A percentile compares a stretch with the other conserved stretches of the same genome.
Evolutionary conservation across 2,797 vertebrate species (phyloP).

Genomic region (Muraenolepis orangiensis): DNA sequence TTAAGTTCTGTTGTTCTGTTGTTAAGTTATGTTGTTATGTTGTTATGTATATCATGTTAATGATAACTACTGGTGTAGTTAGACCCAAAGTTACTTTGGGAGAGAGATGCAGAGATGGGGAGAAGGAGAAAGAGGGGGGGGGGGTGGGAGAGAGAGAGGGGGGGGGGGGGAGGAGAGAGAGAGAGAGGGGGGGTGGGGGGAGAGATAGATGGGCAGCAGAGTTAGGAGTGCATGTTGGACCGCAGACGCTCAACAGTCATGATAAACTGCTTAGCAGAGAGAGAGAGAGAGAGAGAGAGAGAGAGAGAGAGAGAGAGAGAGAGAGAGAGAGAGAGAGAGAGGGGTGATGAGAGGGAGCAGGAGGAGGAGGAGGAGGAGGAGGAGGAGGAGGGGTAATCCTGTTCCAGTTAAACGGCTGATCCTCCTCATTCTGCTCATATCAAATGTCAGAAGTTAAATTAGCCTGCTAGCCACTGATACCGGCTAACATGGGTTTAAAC

Average conservation of each 20-base stretch:
- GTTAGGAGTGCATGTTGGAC: slow-evolving; percentile 32
- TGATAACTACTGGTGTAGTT: too few species aligned
- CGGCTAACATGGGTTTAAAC: slow-evolving; percentile 84
- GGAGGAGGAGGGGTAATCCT: slow-evolving; percentile 69
- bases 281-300: slow-evolving; percentile 59
- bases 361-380: slow-evolving; percentile 17
- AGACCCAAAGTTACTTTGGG: too few species aligned
- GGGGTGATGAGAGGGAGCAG: slow-evolving; percentile 8
- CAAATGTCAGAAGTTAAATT: slow-evolving; percentile 83
- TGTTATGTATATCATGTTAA: too few species aligned
- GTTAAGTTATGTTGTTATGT: too few species aligned
- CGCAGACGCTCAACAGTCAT: slow-evolving; percentile 76
- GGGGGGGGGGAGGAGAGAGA: not conserved
- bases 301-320: slow-evolving; percentile 43
- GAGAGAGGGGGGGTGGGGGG: not conserved
- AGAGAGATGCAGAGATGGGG: not conserved
- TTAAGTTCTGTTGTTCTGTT: too few species aligned
- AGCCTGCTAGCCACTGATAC: slow-evolving; percentile 83
- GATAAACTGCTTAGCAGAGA: slow-evolving; percentile 75
- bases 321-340: slow-evolving; percentile 29
- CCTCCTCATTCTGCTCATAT: slow-evolving; percentile 80
- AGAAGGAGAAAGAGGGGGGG: slow-evolving; percentile 9
- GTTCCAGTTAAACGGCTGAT: slow-evolving; percentile 82
- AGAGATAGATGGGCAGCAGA: too few species aligned
- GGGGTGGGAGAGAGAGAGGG: slow-evolving; percentile 36